A percentile compares a stretch with the other conserved stretches of the same genome.
Conservation (phyloP, 2,113 vertebrate genomes). For the Oxyruncus cristatus region DNA sequence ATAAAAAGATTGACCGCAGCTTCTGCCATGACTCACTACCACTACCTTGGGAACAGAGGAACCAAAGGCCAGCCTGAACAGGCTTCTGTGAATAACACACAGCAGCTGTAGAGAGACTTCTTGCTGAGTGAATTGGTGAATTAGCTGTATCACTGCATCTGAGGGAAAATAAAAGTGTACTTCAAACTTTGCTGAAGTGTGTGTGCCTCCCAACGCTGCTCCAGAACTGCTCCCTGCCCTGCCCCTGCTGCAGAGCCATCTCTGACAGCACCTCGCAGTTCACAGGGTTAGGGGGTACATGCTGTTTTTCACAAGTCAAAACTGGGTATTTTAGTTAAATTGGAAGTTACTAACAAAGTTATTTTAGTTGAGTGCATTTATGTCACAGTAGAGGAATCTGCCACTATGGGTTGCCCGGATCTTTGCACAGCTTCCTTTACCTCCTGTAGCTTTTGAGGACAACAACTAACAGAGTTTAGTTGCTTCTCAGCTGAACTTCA, state of each 20-base stretch:
- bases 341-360: not conserved
- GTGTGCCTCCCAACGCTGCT: not conserved
- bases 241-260: not conserved
- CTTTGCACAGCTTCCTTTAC: not conserved
- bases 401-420: not conserved
- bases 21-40: not conserved
- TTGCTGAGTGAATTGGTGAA: not conserved
- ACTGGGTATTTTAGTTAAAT: not conserved
- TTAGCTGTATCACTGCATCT: not conserved
- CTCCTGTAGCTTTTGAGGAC: not conserved
- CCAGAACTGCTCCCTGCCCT: not conserved
- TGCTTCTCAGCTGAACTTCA: not conserved
- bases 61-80: not conserved
- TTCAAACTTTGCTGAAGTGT: not conserved
- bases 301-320: not conserved
- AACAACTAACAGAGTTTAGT: not conserved
- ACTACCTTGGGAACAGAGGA: not conserved
- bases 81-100: not conserved
- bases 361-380: not conserved
- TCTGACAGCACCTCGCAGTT: rapidly evolving
- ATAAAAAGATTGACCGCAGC: not conserved
- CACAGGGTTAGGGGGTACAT: rapidly evolving
- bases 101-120: not conserved
- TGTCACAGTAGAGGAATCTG: not conserved
- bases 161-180: slow-evolving; percentile 35